phyloP scores from a whole-genome alignment of 2,797 vertebrate genomes.

The Craterocephalus amniculus region DNA sequence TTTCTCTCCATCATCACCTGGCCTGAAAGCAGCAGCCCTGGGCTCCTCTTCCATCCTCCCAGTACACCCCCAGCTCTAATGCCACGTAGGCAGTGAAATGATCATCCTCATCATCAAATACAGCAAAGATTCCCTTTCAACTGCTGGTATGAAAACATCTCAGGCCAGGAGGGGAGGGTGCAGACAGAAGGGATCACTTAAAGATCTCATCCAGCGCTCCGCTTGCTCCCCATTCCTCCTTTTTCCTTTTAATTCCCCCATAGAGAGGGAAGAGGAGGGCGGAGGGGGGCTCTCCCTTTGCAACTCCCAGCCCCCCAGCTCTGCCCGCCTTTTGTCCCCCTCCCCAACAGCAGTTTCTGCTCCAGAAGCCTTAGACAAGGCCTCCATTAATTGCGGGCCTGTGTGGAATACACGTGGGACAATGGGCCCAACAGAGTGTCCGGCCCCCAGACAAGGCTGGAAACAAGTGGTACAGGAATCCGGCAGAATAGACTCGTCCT shows the following conservation, averaged over 20 bases:
- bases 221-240: conserved; percentile 73
- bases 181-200: conserved; percentile 74
- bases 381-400: conserved; percentile 94
- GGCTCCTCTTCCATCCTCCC: conserved; percentile 22
- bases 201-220: conserved; percentile 69
- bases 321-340: conserved; percentile 76
- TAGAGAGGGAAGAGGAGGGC: conserved; percentile 56
- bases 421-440: conserved; percentile 91
- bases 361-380: conserved; percentile 92
- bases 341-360: conserved; percentile 92
- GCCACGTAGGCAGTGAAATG: conserved; percentile 71
- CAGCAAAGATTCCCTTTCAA: conserved; percentile 66
- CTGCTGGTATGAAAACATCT: conserved; percentile 70
- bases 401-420: conserved; percentile 89
- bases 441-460: conserved; percentile 94
- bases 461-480: conserved; percentile 95
- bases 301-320: conserved; percentile 77
- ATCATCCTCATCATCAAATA: conserved; percentile 72
- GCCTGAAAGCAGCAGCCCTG: conserved; percentile 3
- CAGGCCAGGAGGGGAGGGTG: conserved; percentile 71
- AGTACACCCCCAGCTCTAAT: background rate
- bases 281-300: conserved; percentile 81
- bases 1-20: conserved; percentile 51
- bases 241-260: conserved; percentile 84
- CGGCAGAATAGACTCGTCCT: conserved; percentile 92